Evolutionary conservation across 2,113 vertebrate species (phyloP), one percentile per base, ranked within the genome.

Genomic region (Brachyhypopomus occidentalis): DNA sequence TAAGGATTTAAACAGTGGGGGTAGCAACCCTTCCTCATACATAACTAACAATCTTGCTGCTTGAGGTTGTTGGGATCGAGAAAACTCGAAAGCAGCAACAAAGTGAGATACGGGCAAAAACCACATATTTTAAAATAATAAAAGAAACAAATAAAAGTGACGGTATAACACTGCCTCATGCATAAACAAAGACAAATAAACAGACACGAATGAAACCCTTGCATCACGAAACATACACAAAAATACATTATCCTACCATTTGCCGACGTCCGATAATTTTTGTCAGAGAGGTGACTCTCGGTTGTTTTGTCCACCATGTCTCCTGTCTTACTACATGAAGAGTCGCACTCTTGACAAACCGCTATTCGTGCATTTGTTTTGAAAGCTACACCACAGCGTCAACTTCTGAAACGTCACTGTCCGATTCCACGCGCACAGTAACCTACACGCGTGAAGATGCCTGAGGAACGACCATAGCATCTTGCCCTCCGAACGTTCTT

Each of bases 261-360:
- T 9, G 5, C 62, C 58, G 74, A 20, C 16, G 48, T 74, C 60
- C 38, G 5, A 22, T 45, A 72, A 58, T 66, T 55, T 67, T 72
- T 69, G 52, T 73, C 70, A 4, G 67, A 58, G 6, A 52, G 60
- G 14, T 72, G 64, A 56, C 5, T n/a, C 36, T 25, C 36, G 78
- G 48, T 64, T 48, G 55, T 63, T 41, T 67, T 81, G 48, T 81
- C 83, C 78, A 69, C 78, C 74, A 74, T 84, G 55, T 84, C 69
- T 77, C 14, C 36, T 2, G 20, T 55, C 70, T 41, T 20, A 63
- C 48, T 63, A 22, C 0, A 79, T 45, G 27, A 19, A 5, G 27
- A 12, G 30, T 71, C 38, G 59, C 1, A 16, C 58, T 9, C 19
- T 73, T 4, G 30, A 1, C 2, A 12, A 12, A 73, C 3, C 6